These are phyloP conservation scores for Vanacampus margaritifer DNA, from an alignment of 2,113 vertebrate genomes.

Conservation along the genomic window DNA sequence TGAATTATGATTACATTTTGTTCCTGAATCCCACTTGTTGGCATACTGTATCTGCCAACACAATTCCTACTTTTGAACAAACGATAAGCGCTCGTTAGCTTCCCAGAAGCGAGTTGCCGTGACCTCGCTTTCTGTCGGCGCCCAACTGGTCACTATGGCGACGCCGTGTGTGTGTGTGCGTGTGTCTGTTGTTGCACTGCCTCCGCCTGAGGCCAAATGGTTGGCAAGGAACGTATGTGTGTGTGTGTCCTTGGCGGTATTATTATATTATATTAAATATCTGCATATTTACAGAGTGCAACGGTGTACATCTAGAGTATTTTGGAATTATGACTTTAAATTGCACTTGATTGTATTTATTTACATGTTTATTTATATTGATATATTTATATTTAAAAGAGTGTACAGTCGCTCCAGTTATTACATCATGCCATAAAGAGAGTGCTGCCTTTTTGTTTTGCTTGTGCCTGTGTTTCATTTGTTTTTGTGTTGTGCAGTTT, in stretches of 20 bases:
- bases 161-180: constrained; percentile 26
- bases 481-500: background rate
- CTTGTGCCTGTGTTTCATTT: background rate
- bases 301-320: background rate
- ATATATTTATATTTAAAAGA: background rate
- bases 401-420: background rate
- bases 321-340: background rate
- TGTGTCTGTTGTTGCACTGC: constrained; percentile 7
- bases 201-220: constrained; percentile 43
- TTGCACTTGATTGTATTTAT: background rate
- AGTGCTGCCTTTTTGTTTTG: background rate
- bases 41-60: background rate
- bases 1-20: too few species aligned
- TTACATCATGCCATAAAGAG: background rate
- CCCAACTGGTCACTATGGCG: constrained; percentile 42
- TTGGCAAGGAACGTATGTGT: constrained; percentile 9
- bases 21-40: too few species aligned
- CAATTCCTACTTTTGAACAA: background rate
- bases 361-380: background rate
- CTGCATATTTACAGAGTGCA: constrained; percentile 10
- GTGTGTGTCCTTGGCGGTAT: constrained; percentile 29
- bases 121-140: constrained; percentile 29
- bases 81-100: background rate
- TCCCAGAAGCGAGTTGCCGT: background rate
- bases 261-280: too few species aligned